Base-by-base conservation (phyloP, 2,113 vertebrate genomes). In the Redunca redunca region DNA sequence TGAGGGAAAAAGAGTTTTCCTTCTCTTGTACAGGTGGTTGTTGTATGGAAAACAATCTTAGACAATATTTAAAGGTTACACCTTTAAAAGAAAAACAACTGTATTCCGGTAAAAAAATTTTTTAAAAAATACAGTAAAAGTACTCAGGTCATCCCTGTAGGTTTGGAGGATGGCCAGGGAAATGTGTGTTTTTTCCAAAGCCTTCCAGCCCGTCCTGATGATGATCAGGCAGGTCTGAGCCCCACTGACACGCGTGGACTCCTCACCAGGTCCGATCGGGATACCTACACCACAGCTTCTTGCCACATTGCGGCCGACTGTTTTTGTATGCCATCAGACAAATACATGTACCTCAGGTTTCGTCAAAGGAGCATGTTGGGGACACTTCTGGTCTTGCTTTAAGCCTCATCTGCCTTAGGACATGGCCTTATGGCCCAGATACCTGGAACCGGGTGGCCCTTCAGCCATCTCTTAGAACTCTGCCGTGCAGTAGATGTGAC, bases 251-350 rank as follows among this genome's bases (percentile, higher is more conserved):
- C 0, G 48, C 15, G 12, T 46, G 74, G 88, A 26, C 50, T 15
- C 13, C 33, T 46, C 0, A 2, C 74, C 57, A 23, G 74, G 4
- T 48, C 50, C 5, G 15, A 57, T 77, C 28, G 40, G 19, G 78
- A 36, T 5, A 2, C n/a, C 53, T 26, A 0, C 17, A 7, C 30
- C 48, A 26, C 36, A 12, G 1, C 43, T 60, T 16, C 28, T 74
- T 25, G 26, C 55, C 52, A 0, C 8, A 0, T 19, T 43, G 8
- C 12, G 9, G 2, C 12, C 23, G 1, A 7, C 88, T 36, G 58
- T 23, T 58, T 88, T 19, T 80, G 40, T n/a, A 4, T 33, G 88
- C 17, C 26, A 43, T 77, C 2, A 50, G n/a, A 53, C 40, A 48
- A 1, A 17, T 2, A 3, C 11, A 2, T 21, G 33, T 30, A 15